Conservation (phyloP, 2,797 vertebrate genomes). For the Hydrocynus forskahlii region DNA sequence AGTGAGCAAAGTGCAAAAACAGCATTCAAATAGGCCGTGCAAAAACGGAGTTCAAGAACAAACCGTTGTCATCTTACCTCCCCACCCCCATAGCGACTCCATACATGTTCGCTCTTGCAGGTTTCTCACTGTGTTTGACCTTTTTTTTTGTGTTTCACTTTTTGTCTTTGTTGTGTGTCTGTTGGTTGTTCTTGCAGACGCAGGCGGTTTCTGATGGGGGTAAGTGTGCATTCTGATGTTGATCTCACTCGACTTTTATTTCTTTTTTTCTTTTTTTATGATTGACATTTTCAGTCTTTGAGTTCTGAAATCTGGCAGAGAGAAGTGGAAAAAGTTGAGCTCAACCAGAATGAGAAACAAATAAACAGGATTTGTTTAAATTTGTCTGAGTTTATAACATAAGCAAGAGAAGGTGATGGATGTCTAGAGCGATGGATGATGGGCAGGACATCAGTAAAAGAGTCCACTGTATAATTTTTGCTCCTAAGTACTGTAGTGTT, state of each 20-base stretch:
- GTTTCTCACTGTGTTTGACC: background rate
- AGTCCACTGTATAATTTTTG: background rate
- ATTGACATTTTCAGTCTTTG: constrained; percentile 11
- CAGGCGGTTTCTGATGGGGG: constrained; percentile 85
- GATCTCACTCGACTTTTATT: background rate
- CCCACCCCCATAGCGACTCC: background rate
- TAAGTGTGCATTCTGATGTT: constrained; percentile 65
- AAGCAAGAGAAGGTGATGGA: background rate
- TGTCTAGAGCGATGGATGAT: background rate
- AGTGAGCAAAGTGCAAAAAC: constrained; percentile 20
- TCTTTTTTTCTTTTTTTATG: background rate
- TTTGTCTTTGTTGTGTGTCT: constrained; percentile 23
- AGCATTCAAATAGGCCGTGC: background rate
- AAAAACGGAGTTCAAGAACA: constrained; percentile 11
- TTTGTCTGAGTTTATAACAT: background rate
- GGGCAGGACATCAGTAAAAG: background rate
- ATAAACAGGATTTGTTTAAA: background rate
- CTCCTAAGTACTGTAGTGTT: background rate
- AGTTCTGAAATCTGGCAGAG: background rate
- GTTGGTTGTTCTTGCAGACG: constrained; percentile 71
- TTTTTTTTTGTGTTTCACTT: background rate
- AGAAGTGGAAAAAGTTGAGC: background rate
- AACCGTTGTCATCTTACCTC: background rate
- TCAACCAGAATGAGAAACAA: background rate
- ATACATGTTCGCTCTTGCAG: background rate